These are phyloP conservation scores for Pelochelys cantorii DNA, from an alignment of 2,797 vertebrate species.

Conservation along the genomic window DNA sequence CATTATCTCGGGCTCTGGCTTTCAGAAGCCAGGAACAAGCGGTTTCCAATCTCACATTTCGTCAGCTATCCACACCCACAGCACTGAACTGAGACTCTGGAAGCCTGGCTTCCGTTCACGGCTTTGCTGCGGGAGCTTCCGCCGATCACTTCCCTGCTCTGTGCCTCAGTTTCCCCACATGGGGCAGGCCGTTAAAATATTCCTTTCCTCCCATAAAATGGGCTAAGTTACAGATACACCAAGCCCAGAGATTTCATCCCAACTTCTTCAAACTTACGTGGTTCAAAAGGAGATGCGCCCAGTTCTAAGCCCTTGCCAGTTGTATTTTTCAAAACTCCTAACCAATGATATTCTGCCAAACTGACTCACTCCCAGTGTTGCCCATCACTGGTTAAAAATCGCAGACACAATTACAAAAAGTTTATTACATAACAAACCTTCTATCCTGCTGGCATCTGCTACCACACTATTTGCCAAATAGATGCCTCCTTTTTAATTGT, in stretches of 20 bases:
- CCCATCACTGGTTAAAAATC: not conserved
- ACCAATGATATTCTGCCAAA: not conserved
- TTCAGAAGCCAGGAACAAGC: not conserved
- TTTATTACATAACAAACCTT: not conserved
- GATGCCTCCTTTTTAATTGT: rapidly evolving
- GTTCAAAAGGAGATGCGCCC: not conserved
- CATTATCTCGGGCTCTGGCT: not conserved
- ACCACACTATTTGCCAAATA: not conserved
- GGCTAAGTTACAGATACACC: not conserved
- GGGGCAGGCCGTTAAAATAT: not conserved
- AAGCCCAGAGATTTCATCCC: not conserved
- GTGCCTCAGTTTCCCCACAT: not conserved
- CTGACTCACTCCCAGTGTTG: not conserved
- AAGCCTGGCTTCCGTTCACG: not conserved
- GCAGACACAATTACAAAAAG: not conserved
- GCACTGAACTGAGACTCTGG: not conserved
- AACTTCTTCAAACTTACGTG: not conserved
- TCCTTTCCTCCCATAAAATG: not conserved
- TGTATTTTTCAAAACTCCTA: not conserved
- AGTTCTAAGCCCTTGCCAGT: not conserved
- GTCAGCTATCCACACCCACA: not conserved
- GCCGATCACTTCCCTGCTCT: not conserved
- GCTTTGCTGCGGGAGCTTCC: not conserved
- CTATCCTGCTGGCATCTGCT: not conserved
- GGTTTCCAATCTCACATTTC: not conserved